Evolutionary conservation across 2,888 invertebrate genomes (phyloP).

Genomic region (Leptogaster cylindrica): DNA sequence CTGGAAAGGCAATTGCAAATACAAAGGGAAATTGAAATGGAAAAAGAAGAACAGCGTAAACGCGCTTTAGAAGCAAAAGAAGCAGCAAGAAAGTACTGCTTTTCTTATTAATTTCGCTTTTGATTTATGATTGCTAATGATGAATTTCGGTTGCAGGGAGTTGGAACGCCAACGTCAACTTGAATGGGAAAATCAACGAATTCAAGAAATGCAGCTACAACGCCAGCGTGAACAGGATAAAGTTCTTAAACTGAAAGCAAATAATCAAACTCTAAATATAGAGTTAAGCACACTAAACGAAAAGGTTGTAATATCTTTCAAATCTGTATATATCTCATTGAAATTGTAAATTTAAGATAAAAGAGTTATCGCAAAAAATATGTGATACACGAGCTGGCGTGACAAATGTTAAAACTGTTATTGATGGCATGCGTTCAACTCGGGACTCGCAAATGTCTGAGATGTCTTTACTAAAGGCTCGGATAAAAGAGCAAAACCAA

Average conservation of each 20-base stretch:
- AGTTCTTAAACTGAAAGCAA: constrained; percentile 83
- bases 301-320: constrained; percentile 51
- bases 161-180: constrained; percentile 93
- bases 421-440: constrained; percentile 93
- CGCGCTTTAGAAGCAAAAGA: constrained; percentile 81
- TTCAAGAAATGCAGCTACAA: constrained; percentile 84
- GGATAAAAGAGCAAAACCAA: constrained; percentile 84
- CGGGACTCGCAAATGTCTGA: constrained; percentile 89
- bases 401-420: constrained; percentile 90
- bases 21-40: constrained; percentile 77
- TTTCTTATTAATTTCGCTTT: no score
- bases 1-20: constrained; percentile 79
- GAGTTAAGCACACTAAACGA: constrained; percentile 71
- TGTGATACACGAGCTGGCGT: constrained; percentile 85
- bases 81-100: constrained; percentile 73
- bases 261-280: constrained; percentile 81
- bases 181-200: constrained; percentile 93
- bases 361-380: constrained; percentile 80
- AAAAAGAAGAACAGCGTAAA: constrained; percentile 78
- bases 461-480: constrained; percentile 80
- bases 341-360: constrained; percentile 64
- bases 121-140: not conserved
- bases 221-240: constrained; percentile 85
- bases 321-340: constrained; percentile 4
- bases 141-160: constrained; percentile 67